Evolutionary conservation across 2,113 vertebrate species (phyloP), one percentile per base, ranked within the genome.

Genomic region (Corythaeola cristata): DNA sequence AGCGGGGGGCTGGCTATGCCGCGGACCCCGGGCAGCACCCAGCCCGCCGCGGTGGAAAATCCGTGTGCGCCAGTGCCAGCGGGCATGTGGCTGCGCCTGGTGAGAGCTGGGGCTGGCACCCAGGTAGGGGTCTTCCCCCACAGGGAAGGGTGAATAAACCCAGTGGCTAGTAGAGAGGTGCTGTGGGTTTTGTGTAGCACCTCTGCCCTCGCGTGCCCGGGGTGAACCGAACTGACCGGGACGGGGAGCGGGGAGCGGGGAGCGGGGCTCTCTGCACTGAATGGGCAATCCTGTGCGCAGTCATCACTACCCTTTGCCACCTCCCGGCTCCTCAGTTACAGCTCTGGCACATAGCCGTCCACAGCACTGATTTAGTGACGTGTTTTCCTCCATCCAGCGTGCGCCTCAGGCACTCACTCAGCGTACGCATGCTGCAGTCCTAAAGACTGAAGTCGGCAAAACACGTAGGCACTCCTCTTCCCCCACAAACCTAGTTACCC

Each of bases 1-100:
- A 96, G 97, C 86, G 39, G 97, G 97, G 96, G 95, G 96, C 90
- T 55, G 37, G 85, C 88, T 63, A 28, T 74, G 19, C 77, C 3
- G 4, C 87, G 45, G 27, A 26, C 52, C 91, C 74, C 28, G 12
- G 78, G 83, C 79, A 88, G 60, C 4, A 4, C 92, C 95, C 90
- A 78, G 74, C 76, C 71, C 89, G 93, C 96, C 15, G 58, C 5
- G 15, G 35, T 74, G 82, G 69, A 93, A 93, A 93, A n/a, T 77
- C 52, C 80, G 62, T n/a, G 2, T 30, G 44, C 0, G 0, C 47
- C 1, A 3, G 30, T 85, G 90, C 81, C 94, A 89, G 64, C 1
- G 15, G 81, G 74, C 95, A 85, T 19, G 60, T 15, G 83, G 39
- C 35, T 33, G 18, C 30, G 27, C 45, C 77, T 2, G 1, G 9